Conservation (phyloP, 2,113 vertebrate species). For the Anser brachyrhynchus region DNA sequence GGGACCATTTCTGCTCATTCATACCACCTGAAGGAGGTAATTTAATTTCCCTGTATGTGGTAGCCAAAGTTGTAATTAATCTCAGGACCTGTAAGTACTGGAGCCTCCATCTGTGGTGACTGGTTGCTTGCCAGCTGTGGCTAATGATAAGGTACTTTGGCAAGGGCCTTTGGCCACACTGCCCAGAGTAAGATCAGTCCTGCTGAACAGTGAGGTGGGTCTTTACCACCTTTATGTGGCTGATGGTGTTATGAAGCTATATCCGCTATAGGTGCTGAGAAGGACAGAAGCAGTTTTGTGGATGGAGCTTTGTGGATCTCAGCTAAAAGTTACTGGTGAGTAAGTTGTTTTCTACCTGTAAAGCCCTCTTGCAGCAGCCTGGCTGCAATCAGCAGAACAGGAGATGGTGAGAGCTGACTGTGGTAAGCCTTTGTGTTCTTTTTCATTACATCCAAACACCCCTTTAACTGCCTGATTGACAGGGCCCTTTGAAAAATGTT, state of each 20-base stretch:
- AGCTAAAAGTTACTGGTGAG: background rate
- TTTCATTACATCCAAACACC: background rate
- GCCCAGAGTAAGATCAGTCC: fast-evolving
- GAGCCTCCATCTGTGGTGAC: background rate
- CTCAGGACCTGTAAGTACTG: background rate
- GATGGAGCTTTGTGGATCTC: background rate
- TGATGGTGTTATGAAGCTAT: background rate
- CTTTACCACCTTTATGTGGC: fast-evolving
- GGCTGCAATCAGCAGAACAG: background rate
- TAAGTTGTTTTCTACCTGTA: background rate
- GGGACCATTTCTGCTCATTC: background rate
- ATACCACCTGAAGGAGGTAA: background rate
- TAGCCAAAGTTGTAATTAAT: background rate
- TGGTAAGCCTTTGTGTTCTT: background rate
- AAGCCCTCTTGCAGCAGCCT: background rate
- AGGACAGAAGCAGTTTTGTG: background rate
- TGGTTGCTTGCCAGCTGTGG: background rate
- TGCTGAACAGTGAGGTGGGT: background rate
- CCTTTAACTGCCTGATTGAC: background rate
- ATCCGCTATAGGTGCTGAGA: background rate
- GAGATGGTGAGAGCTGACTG: background rate
- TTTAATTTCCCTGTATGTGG: background rate
- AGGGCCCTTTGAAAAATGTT: background rate
- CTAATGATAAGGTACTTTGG: background rate
- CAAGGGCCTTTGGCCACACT: fast-evolving